Base-by-base conservation (phyloP, 2,113 vertebrate genomes). In the Crotalus helleri region DNA sequence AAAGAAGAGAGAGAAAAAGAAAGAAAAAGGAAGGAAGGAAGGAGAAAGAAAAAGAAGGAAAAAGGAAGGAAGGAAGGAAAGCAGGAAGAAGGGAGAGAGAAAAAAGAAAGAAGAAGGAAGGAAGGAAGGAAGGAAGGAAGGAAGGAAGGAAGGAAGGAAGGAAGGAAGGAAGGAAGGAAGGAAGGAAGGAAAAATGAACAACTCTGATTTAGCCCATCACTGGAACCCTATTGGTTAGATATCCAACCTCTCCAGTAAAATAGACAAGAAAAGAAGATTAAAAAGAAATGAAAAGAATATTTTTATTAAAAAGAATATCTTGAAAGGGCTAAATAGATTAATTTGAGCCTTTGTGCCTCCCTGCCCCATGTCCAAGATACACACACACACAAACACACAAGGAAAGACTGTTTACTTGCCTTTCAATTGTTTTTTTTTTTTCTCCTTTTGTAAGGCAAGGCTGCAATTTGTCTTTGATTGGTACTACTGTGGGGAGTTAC, bases 61-160 rank as follows among this genome's bases (percentile, higher is more conserved):
- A n/a, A n/a, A n/a, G n/a, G n/a, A n/a, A n/a, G n/a, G n/a, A n/a
- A n/a, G n/a, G n/a, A n/a, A n/a, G n/a, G n/a, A n/a, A n/a, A n/a
- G n/a, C n/a, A n/a, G n/a, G n/a, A n/a, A n/a, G n/a, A n/a, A n/a
- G n/a, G n/a, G n/a, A n/a, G n/a, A n/a, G n/a, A n/a, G n/a, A n/a
- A n/a, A n/a, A n/a, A n/a, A 7, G 6, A 5, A 49, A 1, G 1
- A 49, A 1, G 7, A 6, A 8, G 8, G 49, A 6, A 7, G 5
- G 1, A 51, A 51, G 7, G 49, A 51, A 51, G 49, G 8, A 51
- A 51, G 49, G 9, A 51, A 49, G 49, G 49, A 8, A 49, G 7
- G 6, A 17, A 17, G 19, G 3, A 17, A 5, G 19, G 4, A 4
- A 17, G 17, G 4, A 17, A 7, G 17, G 54, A 17, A 17, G 17